phyloP scores from a whole-genome alignment of 2,797 vertebrate species.

The Enteromius radiatus region DNA sequence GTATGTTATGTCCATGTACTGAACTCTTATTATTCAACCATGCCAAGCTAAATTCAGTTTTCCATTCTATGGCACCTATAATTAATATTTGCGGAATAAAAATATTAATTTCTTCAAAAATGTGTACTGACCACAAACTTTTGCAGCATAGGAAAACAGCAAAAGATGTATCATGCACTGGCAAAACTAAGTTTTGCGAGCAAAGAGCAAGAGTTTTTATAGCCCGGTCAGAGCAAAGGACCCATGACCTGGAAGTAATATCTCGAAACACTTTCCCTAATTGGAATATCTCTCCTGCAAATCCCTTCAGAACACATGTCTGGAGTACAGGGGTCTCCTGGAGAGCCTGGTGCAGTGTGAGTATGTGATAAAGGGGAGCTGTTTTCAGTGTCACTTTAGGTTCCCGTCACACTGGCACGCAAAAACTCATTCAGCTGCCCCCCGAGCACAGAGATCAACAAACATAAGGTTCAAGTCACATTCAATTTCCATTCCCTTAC shows the following conservation, averaged over 20 bases:
- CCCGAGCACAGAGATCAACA: conserved; percentile 48
- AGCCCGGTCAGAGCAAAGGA: conserved; percentile 62
- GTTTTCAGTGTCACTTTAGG: conserved; percentile 53
- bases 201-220: background rate
- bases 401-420: conserved; percentile 25
- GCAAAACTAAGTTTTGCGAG: background rate
- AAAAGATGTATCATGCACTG: background rate
- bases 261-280: conserved; percentile 34
- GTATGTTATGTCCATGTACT: too few relatives aligned
- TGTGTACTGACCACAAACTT: background rate
- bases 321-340: conserved; percentile 25
- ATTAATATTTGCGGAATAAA: background rate
- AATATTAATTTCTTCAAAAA: background rate
- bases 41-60: too few relatives aligned
- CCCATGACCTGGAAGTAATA: conserved; percentile 73
- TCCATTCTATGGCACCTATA: too few relatives aligned
- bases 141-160: background rate
- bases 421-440: conserved; percentile 33
- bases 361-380: conserved; percentile 26
- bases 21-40: too few relatives aligned
- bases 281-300: conserved; percentile 11
- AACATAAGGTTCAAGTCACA: conserved; percentile 67
- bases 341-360: conserved; percentile 10
- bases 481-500: background rate
- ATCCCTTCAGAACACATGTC: background rate